These are phyloP conservation scores for Myanophis thanlyinensis DNA, from an alignment of 2,113 vertebrate species.

Conservation along the genomic window DNA sequence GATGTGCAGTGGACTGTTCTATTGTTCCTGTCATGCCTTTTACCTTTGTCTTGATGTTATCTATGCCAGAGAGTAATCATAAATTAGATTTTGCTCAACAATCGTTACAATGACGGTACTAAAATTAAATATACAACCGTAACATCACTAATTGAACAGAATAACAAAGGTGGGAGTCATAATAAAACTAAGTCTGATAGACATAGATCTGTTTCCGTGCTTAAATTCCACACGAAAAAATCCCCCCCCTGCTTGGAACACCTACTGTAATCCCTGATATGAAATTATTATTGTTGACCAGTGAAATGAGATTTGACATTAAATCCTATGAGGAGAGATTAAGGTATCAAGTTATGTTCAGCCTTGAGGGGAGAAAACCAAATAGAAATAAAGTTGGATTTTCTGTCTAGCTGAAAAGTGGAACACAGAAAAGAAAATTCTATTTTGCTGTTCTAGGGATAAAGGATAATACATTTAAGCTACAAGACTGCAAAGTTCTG, in stretches of 20 bases:
- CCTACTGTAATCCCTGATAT: neutral
- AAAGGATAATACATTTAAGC: neutral
- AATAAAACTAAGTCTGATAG: neutral
- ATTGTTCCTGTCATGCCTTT: neutral
- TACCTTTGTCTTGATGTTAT: neutral
- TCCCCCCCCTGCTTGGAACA: neutral
- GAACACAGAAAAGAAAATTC: neutral
- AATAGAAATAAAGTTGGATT: neutral
- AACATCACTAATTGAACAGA: neutral
- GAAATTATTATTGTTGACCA: neutral
- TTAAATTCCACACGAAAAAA: neutral
- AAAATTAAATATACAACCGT: neutral
- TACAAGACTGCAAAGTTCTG: neutral
- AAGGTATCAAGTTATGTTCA: neutral
- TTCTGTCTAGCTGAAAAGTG: neutral
- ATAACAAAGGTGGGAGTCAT: neutral
- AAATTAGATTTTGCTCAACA: neutral
- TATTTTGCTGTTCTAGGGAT: neutral
- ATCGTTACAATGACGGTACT: neutral
- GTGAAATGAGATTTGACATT: neutral
- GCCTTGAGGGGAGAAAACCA: neutral
- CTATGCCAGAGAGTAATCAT: neutral
- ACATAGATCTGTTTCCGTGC: neutral
- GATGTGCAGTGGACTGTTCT: neutral
- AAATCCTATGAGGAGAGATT: neutral